Evolutionary conservation across 1,140 invertebrate species (phyloP).

Genomic region (Tigriopus japonicus): DNA sequence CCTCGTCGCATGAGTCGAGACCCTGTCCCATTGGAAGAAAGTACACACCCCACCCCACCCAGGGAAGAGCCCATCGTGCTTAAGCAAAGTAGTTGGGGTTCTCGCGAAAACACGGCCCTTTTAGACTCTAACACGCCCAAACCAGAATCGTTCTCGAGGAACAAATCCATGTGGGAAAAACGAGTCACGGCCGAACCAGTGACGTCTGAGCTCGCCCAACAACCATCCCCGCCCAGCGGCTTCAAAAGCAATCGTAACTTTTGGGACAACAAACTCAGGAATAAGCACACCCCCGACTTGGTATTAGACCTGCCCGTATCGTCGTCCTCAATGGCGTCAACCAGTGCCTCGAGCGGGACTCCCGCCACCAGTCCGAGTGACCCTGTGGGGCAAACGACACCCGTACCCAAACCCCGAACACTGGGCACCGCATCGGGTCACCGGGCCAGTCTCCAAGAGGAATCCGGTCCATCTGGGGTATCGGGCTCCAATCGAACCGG

Average conservation of each 20-base stretch:
- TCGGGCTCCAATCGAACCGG: too few species aligned
- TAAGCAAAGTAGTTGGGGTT: constrained; percentile 9
- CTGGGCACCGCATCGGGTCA: too few species aligned
- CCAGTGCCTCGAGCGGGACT: too few species aligned
- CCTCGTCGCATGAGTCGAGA: not conserved
- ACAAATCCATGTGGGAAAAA: constrained; percentile 4
- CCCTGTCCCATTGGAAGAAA: not conserved
- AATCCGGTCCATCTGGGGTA: too few species aligned
- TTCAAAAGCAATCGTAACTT: not conserved
- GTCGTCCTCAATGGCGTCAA: too few species aligned
- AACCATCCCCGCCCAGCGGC: not conserved
- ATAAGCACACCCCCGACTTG: constrained; percentile 7
- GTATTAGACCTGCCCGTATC: constrained; percentile 10
- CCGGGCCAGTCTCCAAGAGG: too few species aligned
- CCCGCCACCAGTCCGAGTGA: too few species aligned
- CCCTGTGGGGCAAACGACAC: too few species aligned
- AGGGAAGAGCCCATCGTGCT: not conserved
- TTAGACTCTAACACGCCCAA: not conserved
- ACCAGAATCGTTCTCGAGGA: not conserved
- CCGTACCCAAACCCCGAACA: too few species aligned
- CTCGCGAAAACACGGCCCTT: not conserved
- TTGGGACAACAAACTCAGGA: not conserved
- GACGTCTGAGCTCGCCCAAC: not conserved
- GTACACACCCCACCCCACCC: not conserved
- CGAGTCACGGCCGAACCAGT: not conserved